Percentiles rank a stretch among this genome's conserved stretches.
These are phyloP conservation scores for Tetragnatha versicolor DNA, from an alignment of 1,140 invertebrate genomes.

Conservation along the genomic window DNA sequence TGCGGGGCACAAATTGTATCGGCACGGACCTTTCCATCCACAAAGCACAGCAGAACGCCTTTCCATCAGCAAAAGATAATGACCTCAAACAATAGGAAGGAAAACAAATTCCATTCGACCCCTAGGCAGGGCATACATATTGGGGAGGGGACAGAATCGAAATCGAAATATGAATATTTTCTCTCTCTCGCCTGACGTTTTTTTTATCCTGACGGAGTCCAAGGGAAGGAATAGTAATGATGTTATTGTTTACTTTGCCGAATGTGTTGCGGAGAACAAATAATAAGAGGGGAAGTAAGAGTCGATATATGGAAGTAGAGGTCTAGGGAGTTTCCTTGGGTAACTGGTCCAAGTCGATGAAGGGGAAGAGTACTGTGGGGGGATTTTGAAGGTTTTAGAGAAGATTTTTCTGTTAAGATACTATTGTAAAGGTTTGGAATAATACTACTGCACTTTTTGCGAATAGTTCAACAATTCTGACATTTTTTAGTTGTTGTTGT, in stretches of 20 bases:
- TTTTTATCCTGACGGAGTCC: neutral
- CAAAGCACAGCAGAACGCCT: neutral
- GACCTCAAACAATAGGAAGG: constrained; percentile 21
- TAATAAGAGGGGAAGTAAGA: neutral
- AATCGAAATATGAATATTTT: constrained; percentile 28
- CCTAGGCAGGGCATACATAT: neutral
- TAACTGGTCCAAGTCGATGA: too few relatives aligned
- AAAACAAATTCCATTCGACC: neutral
- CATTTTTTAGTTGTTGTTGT: too few relatives aligned
- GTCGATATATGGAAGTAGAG: neutral
- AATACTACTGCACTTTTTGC: too few relatives aligned
- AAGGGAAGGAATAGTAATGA: neutral
- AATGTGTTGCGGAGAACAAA: neutral
- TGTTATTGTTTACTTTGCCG: constrained; percentile 21
- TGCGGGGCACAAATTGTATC: neutral
- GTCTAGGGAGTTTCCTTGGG: too few relatives aligned
- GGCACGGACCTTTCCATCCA: too few relatives aligned
- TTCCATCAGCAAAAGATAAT: neutral
- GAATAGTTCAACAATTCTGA: too few relatives aligned
- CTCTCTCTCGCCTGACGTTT: neutral
- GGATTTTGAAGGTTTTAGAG: too few relatives aligned
- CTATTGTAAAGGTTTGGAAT: too few relatives aligned
- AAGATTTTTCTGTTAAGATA: too few relatives aligned
- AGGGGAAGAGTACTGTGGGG: too few relatives aligned
- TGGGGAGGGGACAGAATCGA: neutral